Conservation (phyloP, 2,113 vertebrate species). For the Pogona vitticeps region DNA sequence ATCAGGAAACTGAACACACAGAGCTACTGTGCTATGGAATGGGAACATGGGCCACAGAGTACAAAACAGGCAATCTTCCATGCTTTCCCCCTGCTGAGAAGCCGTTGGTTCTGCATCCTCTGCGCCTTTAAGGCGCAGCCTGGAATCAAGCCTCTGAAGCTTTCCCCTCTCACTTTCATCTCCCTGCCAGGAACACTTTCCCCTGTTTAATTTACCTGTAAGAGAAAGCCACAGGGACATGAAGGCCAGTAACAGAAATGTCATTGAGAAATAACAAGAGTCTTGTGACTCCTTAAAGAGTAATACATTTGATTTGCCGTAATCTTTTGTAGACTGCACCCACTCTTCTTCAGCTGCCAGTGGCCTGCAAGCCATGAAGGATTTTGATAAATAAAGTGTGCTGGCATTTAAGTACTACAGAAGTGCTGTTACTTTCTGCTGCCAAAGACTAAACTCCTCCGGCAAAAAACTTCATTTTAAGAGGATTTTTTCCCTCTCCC, state of each 20-base stretch:
- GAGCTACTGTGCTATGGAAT: not conserved
- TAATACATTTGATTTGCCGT: too few species aligned
- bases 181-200: not conserved
- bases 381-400: too few species aligned
- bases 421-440: too few species aligned
- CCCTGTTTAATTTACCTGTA: not conserved
- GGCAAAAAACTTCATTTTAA: not conserved
- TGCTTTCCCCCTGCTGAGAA: not conserved
- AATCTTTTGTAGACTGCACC: too few species aligned
- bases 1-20: rapidly evolving
- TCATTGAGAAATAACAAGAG: too few species aligned
- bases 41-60: too few species aligned
- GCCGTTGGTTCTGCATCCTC: not conserved
- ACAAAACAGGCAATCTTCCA: not conserved
- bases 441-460: too few species aligned
- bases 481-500: not conserved
- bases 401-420: too few species aligned
- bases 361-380: too few species aligned
- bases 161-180: not conserved
- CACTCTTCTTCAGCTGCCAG: too few species aligned
- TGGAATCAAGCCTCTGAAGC: not conserved
- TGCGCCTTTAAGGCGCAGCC: not conserved
- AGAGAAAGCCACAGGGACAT: not conserved
- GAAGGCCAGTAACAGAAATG: too few species aligned
- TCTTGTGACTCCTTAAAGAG: too few species aligned